phyloP scores from a whole-genome alignment of 2,113 vertebrate species.

The Terrapene triunguis region DNA sequence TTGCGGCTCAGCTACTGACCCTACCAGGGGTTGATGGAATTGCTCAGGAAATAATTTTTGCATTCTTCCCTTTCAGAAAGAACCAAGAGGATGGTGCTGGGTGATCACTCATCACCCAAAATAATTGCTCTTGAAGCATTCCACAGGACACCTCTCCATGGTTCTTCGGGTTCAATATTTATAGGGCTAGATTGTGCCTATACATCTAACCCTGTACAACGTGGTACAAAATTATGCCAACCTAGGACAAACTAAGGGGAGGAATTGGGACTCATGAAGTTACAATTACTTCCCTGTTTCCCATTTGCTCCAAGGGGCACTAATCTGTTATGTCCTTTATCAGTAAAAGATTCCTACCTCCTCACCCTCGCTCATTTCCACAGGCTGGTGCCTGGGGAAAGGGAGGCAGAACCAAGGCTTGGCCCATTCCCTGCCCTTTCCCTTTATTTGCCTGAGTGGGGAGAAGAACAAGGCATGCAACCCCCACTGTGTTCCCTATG shows the following conservation, averaged over 20 bases:
- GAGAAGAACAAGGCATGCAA: not conserved
- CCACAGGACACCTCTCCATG: not conserved
- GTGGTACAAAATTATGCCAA: not conserved
- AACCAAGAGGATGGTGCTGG: not conserved
- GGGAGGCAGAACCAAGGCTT: not conserved
- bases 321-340: rapidly evolving
- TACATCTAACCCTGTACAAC: not conserved
- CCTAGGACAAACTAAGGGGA: not conserved
- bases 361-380: not conserved
- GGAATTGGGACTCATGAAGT: not conserved
- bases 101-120: not conserved
- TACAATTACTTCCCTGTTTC: not conserved
- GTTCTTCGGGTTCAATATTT: not conserved
- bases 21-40: not conserved
- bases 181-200: not conserved
- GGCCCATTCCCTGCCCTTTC: not conserved
- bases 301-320: not conserved
- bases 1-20: not conserved
- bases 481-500: rapidly evolving
- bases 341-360: not conserved
- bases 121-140: not conserved
- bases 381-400: not conserved
- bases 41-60: not conserved
- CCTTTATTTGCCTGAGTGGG: not conserved
- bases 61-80: not conserved